phyloP scores from a whole-genome alignment of 2,113 vertebrate genomes.

The Ovis aries region DNA sequence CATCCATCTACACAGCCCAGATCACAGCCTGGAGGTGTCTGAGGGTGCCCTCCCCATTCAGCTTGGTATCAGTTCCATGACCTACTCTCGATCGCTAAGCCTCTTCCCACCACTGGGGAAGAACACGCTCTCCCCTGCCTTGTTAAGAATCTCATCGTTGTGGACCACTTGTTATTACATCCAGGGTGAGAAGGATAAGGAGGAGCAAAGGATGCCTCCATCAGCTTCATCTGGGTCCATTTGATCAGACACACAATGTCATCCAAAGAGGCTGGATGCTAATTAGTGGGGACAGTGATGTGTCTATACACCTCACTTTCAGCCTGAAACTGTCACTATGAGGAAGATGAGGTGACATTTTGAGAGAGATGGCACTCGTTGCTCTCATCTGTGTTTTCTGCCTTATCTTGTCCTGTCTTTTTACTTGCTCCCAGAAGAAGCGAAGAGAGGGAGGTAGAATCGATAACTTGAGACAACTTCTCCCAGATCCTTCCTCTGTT shows the following conservation, averaged over 20 bases:
- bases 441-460: background rate
- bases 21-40: background rate
- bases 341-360: background rate
- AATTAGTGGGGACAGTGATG: background rate
- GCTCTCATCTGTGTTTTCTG: background rate
- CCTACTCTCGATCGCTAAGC: background rate
- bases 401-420: background rate
- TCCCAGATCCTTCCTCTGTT: background rate
- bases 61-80: background rate
- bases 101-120: background rate
- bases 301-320: background rate
- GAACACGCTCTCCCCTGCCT: background rate
- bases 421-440: background rate
- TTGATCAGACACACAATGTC: background rate
- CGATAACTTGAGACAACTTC: background rate
- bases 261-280: background rate
- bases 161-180: background rate
- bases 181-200: background rate
- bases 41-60: too few relatives aligned
- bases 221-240: background rate
- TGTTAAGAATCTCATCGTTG: background rate
- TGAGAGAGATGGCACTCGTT: background rate
- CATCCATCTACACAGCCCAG: rapidly evolving
- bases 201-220: background rate
- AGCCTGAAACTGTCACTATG: background rate